These are phyloP conservation scores for Antigone vipio DNA, from an alignment of 2,113 vertebrate species.

Conservation along the genomic window DNA sequence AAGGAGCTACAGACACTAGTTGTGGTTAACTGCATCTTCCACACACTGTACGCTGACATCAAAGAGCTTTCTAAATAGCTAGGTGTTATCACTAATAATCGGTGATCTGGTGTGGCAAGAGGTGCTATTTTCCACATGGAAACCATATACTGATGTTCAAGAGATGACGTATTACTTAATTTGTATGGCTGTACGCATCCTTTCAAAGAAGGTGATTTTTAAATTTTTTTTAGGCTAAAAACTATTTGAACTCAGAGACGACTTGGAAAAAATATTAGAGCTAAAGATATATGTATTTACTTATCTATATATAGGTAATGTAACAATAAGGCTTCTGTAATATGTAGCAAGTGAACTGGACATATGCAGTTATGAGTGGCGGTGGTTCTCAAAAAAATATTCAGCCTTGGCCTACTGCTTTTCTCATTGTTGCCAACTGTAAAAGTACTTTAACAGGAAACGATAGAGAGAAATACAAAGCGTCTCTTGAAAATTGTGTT, in stretches of 20 bases:
- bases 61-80: not conserved
- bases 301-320: rapidly evolving
- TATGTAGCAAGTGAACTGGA: not conserved
- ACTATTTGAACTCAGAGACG: not conserved
- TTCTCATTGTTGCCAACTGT: not conserved
- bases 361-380: not conserved
- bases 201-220: not conserved
- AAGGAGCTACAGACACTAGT: not conserved
- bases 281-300: not conserved
- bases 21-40: not conserved
- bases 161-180: not conserved
- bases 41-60: not conserved
- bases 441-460: not conserved
- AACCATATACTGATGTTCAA: not conserved
- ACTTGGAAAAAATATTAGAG: not conserved
- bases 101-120: not conserved
- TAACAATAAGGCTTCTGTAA: not conserved
- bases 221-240: not conserved
- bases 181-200: not conserved
- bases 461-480: not conserved
- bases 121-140: not conserved
- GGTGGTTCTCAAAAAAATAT: not conserved
- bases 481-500: not conserved
- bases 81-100: not conserved
- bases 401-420: not conserved